Evolutionary conservation across 2,797 vertebrate species (phyloP).

Genomic region (Urocyon cinereoargenteus): DNA sequence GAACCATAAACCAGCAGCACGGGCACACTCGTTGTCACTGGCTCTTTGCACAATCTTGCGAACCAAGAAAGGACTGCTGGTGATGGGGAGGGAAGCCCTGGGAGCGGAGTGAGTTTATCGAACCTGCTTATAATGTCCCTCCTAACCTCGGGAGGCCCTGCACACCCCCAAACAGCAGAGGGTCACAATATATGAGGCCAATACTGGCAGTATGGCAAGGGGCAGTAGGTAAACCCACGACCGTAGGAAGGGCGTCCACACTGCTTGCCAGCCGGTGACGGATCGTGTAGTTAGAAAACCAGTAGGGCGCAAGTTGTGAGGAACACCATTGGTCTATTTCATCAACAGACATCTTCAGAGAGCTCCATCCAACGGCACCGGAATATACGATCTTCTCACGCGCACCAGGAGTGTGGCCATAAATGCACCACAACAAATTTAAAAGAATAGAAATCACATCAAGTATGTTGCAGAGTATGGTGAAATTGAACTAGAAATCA

Average conservation of each 20-base stretch:
- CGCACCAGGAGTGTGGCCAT: background rate
- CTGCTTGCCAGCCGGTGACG: accelerated
- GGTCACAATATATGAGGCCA: accelerated
- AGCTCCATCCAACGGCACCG: background rate
- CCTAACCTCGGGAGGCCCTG: too few species aligned
- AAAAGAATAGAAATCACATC: background rate
- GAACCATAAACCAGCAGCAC: accelerated
- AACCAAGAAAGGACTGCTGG: background rate
- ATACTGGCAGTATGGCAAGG: accelerated
- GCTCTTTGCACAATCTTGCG: accelerated
- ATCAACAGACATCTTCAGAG: background rate
- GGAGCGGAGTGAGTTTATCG: accelerated
- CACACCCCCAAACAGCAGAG: background rate
- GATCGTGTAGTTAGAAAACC: background rate
- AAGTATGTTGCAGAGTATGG: background rate
- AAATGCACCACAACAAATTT: background rate
- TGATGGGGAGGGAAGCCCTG: accelerated
- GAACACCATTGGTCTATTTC: too few species aligned
- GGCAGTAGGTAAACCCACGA: accelerated
- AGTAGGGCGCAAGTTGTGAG: background rate
- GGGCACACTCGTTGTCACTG: accelerated
- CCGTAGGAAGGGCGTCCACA: accelerated
- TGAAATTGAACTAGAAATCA: background rate
- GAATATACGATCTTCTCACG: background rate
- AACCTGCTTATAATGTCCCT: accelerated